Percentiles rank a stretch among this genome's conserved stretches.
These are phyloP conservation scores for Onthophagus taurus DNA, from an alignment of 1,140 invertebrate genomes.

Conservation along the genomic window DNA sequence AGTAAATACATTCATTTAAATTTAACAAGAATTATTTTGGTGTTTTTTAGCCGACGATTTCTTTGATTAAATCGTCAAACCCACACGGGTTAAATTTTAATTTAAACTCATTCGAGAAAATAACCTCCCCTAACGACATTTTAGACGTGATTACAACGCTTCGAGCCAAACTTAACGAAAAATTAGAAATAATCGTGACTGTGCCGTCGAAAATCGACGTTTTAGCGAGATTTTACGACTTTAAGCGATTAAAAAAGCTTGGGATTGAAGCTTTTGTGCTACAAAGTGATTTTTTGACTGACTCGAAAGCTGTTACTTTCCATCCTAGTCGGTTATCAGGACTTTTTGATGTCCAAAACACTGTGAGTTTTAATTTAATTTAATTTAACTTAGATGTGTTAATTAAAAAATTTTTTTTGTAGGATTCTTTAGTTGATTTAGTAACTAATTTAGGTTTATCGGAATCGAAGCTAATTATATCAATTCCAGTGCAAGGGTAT, in stretches of 20 bases:
- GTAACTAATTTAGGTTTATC: constrained; percentile 60
- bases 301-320: constrained; percentile 55
- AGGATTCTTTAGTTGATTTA: constrained; percentile 70
- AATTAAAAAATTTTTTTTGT: constrained; percentile 18
- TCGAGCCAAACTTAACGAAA: constrained; percentile 42
- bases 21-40: no score
- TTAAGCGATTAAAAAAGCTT: constrained; percentile 53
- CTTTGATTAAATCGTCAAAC: no score
- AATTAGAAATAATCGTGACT: constrained; percentile 47
- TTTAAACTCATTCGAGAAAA: no score
- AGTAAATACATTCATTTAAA: no score
- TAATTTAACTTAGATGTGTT: background rate
- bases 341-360: constrained; percentile 67
- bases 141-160: constrained; percentile 47
- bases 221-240: constrained; percentile 59
- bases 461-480: constrained; percentile 57
- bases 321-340: constrained; percentile 69
- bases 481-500: constrained; percentile 56
- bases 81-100: no score
- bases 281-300: constrained; percentile 58
- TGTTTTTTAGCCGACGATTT: no score
- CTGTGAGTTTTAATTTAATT: constrained; percentile 41
- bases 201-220: constrained; percentile 52
- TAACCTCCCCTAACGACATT: constrained; percentile 45
- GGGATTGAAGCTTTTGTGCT: constrained; percentile 55